phyloP scores from a whole-genome alignment of 23 tunicate species.

The Diplosoma virens region DNA sequence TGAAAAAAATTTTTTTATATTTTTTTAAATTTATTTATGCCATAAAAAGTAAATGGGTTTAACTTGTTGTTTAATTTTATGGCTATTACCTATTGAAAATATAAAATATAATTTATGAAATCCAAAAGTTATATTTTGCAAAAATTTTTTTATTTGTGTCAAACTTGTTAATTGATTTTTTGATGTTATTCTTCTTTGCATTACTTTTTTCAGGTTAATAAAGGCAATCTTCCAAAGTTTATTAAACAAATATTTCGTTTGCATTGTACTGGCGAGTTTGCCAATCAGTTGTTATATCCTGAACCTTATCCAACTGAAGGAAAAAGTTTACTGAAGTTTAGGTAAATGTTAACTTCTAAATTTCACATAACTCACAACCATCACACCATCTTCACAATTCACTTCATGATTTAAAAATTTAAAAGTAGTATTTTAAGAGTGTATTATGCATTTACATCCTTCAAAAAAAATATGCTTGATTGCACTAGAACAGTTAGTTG shows the following conservation, averaged over 20 bases:
- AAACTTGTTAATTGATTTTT: neutral
- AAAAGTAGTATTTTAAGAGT: too few species aligned
- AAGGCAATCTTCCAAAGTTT: neutral
- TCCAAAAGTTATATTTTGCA: too few species aligned
- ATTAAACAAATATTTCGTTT: neutral
- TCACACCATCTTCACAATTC: neutral
- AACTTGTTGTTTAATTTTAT: neutral
- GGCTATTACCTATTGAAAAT: too few species aligned
- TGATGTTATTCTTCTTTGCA: too few species aligned
- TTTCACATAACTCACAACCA: neutral
- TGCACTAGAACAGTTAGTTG: neutral
- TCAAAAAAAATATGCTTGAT: too few species aligned
- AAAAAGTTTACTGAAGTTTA: slow-evolving; percentile 29
- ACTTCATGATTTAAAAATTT: too few species aligned
- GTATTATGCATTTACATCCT: too few species aligned
- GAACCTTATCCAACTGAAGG: slow-evolving; percentile 32
- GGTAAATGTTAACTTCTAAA: slow-evolving; percentile 1
- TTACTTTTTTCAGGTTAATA: neutral
- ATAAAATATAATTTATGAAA: too few species aligned
- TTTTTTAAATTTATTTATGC: neutral
- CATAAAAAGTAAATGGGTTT: neutral
- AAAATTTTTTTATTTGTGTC: too few species aligned
- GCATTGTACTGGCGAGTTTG: neutral
- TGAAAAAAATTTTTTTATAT: neutral
- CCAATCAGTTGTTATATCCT: slow-evolving; percentile 15